phyloP scores from a whole-genome alignment of 1,140 invertebrate genomes.

The Leptopilina boulardi region DNA sequence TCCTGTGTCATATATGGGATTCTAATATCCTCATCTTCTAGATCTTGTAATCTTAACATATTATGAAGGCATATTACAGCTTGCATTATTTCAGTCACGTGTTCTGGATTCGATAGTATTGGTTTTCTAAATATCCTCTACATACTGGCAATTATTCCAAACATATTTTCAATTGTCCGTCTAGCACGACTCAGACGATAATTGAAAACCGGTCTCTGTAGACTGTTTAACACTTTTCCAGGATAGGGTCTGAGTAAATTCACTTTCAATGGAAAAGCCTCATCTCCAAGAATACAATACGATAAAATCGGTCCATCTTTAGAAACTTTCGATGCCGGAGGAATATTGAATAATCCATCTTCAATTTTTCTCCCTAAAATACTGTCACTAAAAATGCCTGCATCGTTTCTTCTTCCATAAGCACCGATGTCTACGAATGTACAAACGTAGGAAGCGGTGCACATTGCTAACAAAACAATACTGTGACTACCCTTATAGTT shows the following conservation, averaged over 20 bases:
- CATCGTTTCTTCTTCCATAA: conserved; percentile 11
- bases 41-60: conserved; percentile 1
- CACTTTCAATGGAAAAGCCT: conserved; percentile 65
- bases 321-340: conserved; percentile 52
- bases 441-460: neutral
- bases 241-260: conserved; percentile 68
- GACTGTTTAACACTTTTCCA: conserved; percentile 52
- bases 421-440: neutral
- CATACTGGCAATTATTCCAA: conserved; percentile 70
- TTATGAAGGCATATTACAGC: conserved; percentile 44
- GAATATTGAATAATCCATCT: conserved; percentile 53
- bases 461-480: conserved; percentile 36
- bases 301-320: conserved; percentile 51
- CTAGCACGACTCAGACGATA: conserved; percentile 70
- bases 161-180: conserved; percentile 69
- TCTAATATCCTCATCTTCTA: neutral
- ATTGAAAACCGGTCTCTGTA: conserved; percentile 64
- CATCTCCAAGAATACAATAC: conserved; percentile 65
- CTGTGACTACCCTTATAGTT: conserved; percentile 38
- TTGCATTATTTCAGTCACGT: conserved; percentile 38
- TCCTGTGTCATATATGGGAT: neutral
- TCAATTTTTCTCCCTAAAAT: conserved; percentile 56
- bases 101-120: conserved; percentile 27
- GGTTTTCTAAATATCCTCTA: conserved; percentile 66
- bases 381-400: conserved; percentile 47